Base-by-base conservation (phyloP, 2,113 vertebrate species). In the Anser cygnoides region DNA sequence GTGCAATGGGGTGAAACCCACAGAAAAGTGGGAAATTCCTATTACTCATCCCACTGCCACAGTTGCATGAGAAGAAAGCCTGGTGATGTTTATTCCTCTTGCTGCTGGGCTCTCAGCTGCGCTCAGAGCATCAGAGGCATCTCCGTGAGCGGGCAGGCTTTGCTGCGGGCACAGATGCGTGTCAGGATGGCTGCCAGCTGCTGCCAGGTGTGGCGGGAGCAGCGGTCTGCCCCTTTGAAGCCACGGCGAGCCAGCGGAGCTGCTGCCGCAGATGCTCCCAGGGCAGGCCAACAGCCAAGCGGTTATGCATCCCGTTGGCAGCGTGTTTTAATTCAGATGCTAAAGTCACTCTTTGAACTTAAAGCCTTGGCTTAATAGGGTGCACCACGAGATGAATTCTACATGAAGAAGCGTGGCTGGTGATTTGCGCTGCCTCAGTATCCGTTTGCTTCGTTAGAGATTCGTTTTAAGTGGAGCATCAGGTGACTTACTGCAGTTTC, bases 261-360 rank as follows among this genome's bases (percentile, higher is more conserved):
- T 1, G 3, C 49, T 4, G 10, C 23, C 0, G 5, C 81, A 84
- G 88, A 96, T 90, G 92, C 71, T 95, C 62, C 57, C 0, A 3
- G 6, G 55, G 35, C 0, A 2, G 68, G 83, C 87, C 43, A 8
- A 62, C 0, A 0, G 67, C 94, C 91, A 91, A 93, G 70, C 2
- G 31, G n/a, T 39, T 74, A 43, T 4, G 7, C 86, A 21, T 87
- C 61, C 57, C 12, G 2, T 68, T 10, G n/a, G 26, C 87, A 91
- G 52, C 4, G 65, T 70, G 37, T 82, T 91, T 87, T 80, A 92
- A 91, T 95, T 95, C 81, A 77, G 43, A 57, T 67, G 76, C 58
- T 95, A 11, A 95, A 93, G 90, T 92, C 31, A 9, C 29, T 83
- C 88, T 80, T 90, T 90, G 91, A 95, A 87, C 91, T 91, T 82